Evolutionary conservation across 2,888 invertebrate genomes (phyloP), one percentile per base, ranked within the genome.

Genomic region (Eilema caniola): DNA sequence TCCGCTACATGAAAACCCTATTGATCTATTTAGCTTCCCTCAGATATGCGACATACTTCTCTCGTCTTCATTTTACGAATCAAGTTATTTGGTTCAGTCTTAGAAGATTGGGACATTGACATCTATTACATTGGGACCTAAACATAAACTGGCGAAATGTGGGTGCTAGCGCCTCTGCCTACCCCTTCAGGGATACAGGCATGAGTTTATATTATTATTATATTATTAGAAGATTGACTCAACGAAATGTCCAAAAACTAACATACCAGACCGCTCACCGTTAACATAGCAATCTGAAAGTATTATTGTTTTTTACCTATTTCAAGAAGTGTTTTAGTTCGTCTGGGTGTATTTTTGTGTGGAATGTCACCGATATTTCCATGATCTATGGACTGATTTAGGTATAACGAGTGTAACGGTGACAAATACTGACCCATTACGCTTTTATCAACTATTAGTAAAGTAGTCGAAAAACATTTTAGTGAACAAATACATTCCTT

Each of bases 171-270:
- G n/a, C n/a, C n/a, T n/a, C n/a, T n/a, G n/a, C n/a, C n/a, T n/a
- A n/a, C n/a, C n/a, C n/a, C n/a, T n/a, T n/a, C n/a, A n/a, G n/a
- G n/a, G n/a, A n/a, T n/a, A n/a, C n/a, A n/a, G n/a, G n/a, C n/a
- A n/a, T n/a, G n/a, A n/a, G n/a, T n/a, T n/a, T n/a, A n/a, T n/a
- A n/a, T n/a, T n/a, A n/a, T n/a, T n/a, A n/a, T n/a, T n/a, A n/a
- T n/a, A n/a, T n/a, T n/a, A n/a, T 59, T 16, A 24, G 59, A 59
- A 25, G 59, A 59, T 59, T 59, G 24, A 59, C 25, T 24, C 57
- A 23, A 57, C 25, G 59, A 14, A 59, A 24, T 59, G 16, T 59
- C 14, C 25, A 24, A 59, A 14, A 59, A 59, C 25, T 14, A 59
- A 25, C 25, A 24, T 25, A 23, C 16, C 25, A 59, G 24, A 25